Conservation (phyloP, 2,888 invertebrate species). For the Patella depressa region DNA sequence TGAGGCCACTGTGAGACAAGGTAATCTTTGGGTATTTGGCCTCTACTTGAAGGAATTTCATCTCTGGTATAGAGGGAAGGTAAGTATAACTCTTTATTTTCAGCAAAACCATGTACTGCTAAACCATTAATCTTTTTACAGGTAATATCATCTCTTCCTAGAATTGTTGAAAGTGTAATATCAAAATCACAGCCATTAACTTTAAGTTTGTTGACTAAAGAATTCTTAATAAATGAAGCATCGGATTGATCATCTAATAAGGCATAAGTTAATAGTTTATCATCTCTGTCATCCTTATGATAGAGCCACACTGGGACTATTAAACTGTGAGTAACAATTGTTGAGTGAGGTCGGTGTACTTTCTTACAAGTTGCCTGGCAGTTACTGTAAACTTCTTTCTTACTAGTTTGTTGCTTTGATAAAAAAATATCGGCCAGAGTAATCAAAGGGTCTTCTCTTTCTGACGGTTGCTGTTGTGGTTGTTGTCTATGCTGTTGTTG, state of each 20-base stretch:
- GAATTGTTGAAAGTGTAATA: conserved; percentile 15
- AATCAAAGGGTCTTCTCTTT: not conserved
- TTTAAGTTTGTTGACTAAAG: not conserved
- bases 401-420: not conserved
- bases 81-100: not conserved
- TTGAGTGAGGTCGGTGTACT: not conserved
- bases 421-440: not conserved
- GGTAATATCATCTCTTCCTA: not conserved
- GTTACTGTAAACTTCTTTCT: not conserved
- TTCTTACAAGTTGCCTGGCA: not conserved
- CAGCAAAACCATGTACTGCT: not conserved
- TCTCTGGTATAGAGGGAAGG: conserved; percentile 8
- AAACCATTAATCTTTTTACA: conserved; percentile 15
- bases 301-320: not conserved
- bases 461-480: too few relatives aligned
- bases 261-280: not conserved
- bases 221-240: not conserved
- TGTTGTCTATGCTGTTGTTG: too few relatives aligned
- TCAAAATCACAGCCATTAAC: not conserved
- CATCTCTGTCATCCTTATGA: not conserved
- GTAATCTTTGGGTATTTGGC: conserved; percentile 11
- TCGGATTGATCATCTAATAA: conserved; percentile 1
- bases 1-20: not conserved
- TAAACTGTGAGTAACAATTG: not conserved
- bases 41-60: not conserved